phyloP scores from a whole-genome alignment of 2,888 invertebrate species.

The Drosophila macrospina region DNA sequence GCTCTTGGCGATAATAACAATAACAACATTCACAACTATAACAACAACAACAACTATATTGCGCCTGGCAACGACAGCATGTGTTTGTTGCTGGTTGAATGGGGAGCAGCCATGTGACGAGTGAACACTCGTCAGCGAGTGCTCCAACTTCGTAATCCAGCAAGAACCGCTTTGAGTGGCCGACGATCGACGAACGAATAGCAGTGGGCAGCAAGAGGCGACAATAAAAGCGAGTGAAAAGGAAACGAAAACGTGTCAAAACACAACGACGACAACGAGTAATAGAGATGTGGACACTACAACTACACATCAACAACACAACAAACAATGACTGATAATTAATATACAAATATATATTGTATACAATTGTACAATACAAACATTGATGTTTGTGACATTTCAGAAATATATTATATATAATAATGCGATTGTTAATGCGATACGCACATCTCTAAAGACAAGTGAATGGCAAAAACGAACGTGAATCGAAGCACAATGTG shows the following conservation, averaged over 20 bases:
- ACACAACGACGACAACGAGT: constrained; percentile 26
- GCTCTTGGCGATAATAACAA: constrained; percentile 25
- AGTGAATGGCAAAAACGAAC: constrained; percentile 33
- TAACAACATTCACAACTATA: constrained; percentile 6
- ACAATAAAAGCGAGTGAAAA: constrained; percentile 41
- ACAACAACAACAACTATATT: constrained; percentile 28
- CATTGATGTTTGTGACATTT: no score
- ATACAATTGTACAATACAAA: no score
- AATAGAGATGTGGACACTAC: background rate
- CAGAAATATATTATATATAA: no score
- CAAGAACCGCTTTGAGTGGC: constrained; percentile 38
- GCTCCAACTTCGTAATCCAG: constrained; percentile 40
- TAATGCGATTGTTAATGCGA: background rate
- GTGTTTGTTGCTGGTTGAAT: constrained; percentile 3
- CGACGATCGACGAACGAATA: constrained; percentile 49
- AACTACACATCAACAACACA: background rate
- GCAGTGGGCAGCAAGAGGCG: constrained; percentile 15
- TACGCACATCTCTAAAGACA: constrained; percentile 26
- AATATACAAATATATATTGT: background rate
- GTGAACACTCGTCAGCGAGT: constrained; percentile 37
- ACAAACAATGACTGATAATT: background rate
- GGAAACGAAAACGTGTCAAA: constrained; percentile 68
- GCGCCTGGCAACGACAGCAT: constrained; percentile 37
- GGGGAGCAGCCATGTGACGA: constrained; percentile 47
- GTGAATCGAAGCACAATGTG: constrained; percentile 26